Base-by-base conservation (phyloP, 2,888 invertebrate species). In the Cheilosia grossa region DNA sequence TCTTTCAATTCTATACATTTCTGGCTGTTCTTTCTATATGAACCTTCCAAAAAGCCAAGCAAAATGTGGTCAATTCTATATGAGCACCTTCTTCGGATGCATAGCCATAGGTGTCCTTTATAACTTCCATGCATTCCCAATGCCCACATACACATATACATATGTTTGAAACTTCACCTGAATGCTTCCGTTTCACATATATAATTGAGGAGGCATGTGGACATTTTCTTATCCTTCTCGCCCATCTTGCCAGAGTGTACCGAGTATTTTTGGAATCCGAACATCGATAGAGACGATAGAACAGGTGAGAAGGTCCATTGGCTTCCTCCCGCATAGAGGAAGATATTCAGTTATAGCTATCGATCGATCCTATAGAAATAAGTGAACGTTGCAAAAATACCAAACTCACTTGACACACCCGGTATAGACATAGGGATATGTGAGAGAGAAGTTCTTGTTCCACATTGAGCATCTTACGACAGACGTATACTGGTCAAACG, bases 361-460 rank as follows among this genome's bases (percentile, higher is more conserved):
- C 70, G 66, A 80, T 85, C 70, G 81, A 81, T 85, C n/a, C n/a
- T 37, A 49, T 53, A 66, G 75, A 80, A 80, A 70, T 74, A 75
- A 80, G 70, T 81, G 80, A 63, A 70, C 67, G 17, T 27, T 69
- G 64, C 67, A 69, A 74, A 69, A 74, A 79, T 80, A 59, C 70
- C 74, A 70, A 85, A 47, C 24, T 75, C 63, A 80, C 80, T 67
- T 78, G 78, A 63, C 78, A 82, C 56, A 73, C 49, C 67, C 44
- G 37, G 37, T 24, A 21, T 58, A 54, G 44, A 63, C 27, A 56
- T 27, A 13, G 13, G 33, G 24, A 72, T 10, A 13, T 70, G 42
- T 67, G 40, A 58, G 53, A 17, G 27, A 79, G 59, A 66, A 66
- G 73, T 73, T 69, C 61, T 74, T 69, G 64, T 63, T 64, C 49